A percentile compares a stretch with the other conserved stretches of the same genome.
Evolutionary conservation across 2,113 vertebrate genomes (phyloP).

Genomic region (Oncorhynchus clarkii): DNA sequence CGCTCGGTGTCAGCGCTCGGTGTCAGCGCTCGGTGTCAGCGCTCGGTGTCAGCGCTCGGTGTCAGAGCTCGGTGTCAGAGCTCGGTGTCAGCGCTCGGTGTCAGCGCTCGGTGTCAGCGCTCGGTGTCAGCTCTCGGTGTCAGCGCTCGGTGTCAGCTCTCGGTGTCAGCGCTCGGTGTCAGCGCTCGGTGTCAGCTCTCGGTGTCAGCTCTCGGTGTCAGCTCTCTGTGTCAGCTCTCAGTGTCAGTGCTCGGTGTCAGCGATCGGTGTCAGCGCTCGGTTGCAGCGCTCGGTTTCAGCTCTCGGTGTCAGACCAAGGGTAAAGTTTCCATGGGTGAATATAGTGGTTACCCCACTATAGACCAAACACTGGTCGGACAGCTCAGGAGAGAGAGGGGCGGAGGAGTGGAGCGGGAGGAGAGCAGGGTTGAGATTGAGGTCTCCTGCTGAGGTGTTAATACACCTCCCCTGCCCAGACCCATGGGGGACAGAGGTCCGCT

Average conservation of each 20-base stretch:
- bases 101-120: no score
- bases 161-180: conserved; percentile 59
- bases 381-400: conserved; percentile 27
- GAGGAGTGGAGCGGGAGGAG: conserved; percentile 20
- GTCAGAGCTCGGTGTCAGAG: no score
- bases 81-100: no score
- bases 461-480: conserved; percentile 53
- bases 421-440: conserved; percentile 58
- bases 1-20: conserved; percentile 55
- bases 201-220: conserved; percentile 60
- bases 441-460: conserved; percentile 74
- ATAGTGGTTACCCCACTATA: conserved; percentile 21
- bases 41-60: no score
- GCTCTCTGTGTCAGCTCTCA: conserved; percentile 55
- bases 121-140: conserved; percentile 11
- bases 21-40: no score
- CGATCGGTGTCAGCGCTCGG: conserved; percentile 54
- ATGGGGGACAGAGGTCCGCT: conserved; percentile 38
- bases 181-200: conserved; percentile 57
- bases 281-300: conserved; percentile 46
- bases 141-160: conserved; percentile 59
- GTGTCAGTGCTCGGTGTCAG: conserved; percentile 59
- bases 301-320: conserved; percentile 10
- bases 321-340: conserved; percentile 52
- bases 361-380: conserved; percentile 16